Evolutionary conservation across 2,113 vertebrate species (phyloP), one percentile per base, ranked within the genome.

Genomic region (Climacteris rufus): DNA sequence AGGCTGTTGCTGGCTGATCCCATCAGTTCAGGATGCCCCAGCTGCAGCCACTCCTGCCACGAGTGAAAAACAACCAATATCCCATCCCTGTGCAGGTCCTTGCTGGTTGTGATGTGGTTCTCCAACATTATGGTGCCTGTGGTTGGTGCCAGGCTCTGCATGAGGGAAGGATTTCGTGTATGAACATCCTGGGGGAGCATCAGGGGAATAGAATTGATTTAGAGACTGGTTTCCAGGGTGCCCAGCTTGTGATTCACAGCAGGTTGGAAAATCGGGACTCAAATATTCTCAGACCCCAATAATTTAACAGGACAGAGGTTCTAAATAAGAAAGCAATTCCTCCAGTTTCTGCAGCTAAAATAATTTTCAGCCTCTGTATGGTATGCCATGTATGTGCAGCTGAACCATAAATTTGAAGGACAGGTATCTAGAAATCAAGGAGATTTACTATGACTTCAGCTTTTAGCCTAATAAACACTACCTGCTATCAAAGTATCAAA

Each of bases 401-500:
- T 74, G 76, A 86, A 50, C 28, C 11, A 25, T 40, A 59, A 50
- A 59, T 74, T 74, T 27, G 12, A 77, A 60, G 21, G 19, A 28
- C 28, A 85, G 80, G 33, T 69, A 54, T 17, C 30, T 22, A 74
- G 69, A 82, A 64, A 57, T 68, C 54, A 54, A 30, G 14, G 19
- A 14, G 19, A 53, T 74, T 65, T 89, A 35, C 22, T 68, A 15
- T 69, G 28, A 83, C 35, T 82, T 96, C 65, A 88, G 88, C 59
- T 96, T 96, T 97, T 97, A 97, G 57, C 72, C 85, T 96, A 96
- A 96, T 96, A 96, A 97, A 93, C 74, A 93, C 89, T 97, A 87
- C 97, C 87, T 96, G 69, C 83, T 96, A 96, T 98, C 96, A 93
- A 85, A 94, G 85, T 80, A 92, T 97, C 96, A 97, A 91, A 98